Evolutionary conservation across 1,140 invertebrate species (phyloP).

Genomic region (Drosophila littoralis): DNA sequence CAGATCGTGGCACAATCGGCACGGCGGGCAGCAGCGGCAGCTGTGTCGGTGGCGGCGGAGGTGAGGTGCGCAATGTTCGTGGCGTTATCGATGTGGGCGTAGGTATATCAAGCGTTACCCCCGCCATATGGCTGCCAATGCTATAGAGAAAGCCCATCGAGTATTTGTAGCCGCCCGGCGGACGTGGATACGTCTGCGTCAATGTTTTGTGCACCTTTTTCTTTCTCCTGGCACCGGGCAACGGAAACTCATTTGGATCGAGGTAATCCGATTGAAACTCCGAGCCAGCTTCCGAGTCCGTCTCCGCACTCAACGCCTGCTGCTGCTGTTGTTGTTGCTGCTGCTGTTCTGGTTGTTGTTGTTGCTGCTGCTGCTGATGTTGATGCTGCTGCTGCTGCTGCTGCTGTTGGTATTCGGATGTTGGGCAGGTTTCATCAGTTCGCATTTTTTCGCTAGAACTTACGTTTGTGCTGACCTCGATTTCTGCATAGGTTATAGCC

Average conservation of each 20-base stretch:
- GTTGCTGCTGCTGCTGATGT: constrained; percentile 18
- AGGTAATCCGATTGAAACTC: constrained; percentile 24
- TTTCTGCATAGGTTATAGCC: not conserved
- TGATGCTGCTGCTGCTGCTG: constrained; percentile 28
- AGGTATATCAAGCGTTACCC: constrained; percentile 54
- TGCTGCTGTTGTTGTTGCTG: constrained; percentile 5
- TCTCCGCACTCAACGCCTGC: constrained; percentile 1
- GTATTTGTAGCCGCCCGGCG: constrained; percentile 70
- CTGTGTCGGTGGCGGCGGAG: constrained; percentile 29
- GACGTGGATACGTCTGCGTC: constrained; percentile 54
- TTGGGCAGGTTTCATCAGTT: not conserved
- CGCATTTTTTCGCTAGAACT: constrained; percentile 9
- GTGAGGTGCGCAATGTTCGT: constrained; percentile 45
- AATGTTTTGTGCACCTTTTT: constrained; percentile 34
- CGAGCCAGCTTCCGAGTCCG: constrained; percentile 10
- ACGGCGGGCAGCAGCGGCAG: constrained; percentile 31
- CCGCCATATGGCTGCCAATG: constrained; percentile 62
- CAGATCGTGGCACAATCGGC: constrained; percentile 19
- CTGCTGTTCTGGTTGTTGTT: constrained; percentile 12
- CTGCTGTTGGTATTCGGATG: constrained; percentile 13
- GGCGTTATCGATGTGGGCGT: constrained; percentile 68
- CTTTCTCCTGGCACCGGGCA: constrained; percentile 18
- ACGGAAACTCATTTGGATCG: constrained; percentile 31
- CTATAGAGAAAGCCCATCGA: constrained; percentile 68
- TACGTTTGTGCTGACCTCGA: constrained; percentile 15